Conservation (phyloP, 2,888 invertebrate species). For the Pocota personata region DNA sequence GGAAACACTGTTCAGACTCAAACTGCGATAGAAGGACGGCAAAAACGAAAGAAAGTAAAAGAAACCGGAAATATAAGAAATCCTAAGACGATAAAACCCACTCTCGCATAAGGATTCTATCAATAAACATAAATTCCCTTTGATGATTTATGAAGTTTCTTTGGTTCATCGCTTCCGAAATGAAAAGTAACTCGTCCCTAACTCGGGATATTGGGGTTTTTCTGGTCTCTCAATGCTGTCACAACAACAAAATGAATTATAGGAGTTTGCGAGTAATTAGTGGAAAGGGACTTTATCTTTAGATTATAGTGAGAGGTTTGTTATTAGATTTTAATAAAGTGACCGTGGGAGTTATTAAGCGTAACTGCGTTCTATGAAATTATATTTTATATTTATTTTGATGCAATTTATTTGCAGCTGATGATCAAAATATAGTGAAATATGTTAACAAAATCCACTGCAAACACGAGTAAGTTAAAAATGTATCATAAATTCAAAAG, state of each 20-base stretch:
- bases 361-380: background rate
- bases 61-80: conserved; percentile 44
- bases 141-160: conserved; percentile 70
- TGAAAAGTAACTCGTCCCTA: background rate
- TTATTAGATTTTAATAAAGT: conserved; percentile 2
- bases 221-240: conserved; percentile 7
- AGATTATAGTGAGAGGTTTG: background rate
- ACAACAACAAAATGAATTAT: conserved; percentile 44
- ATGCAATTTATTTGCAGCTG: background rate
- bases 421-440: no score
- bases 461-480: no score
- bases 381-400: background rate
- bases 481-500: no score
- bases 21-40: background rate
- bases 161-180: conserved; percentile 66
- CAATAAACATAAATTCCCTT: conserved; percentile 70
- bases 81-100: conserved; percentile 57
- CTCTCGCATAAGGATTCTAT: conserved; percentile 70
- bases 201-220: background rate
- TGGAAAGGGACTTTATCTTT: background rate
- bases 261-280: background rate
- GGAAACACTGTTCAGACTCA: background rate
- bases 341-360: background rate
- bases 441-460: no score
- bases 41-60: conserved; percentile 2